These are phyloP conservation scores for Clunio marinus DNA, from an alignment of 2,888 invertebrate species.

Conservation along the genomic window DNA sequence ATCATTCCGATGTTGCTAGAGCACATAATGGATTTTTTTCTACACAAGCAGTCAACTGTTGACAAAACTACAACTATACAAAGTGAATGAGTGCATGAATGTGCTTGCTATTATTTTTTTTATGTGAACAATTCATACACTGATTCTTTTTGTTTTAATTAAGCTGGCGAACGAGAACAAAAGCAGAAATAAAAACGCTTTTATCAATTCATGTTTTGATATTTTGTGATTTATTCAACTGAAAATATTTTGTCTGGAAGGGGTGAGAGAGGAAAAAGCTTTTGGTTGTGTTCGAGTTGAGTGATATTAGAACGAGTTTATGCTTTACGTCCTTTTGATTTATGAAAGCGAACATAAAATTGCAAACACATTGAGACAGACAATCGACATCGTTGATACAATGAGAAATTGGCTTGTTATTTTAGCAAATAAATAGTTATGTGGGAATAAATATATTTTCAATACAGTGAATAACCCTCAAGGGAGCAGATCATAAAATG, in stretches of 20 bases:
- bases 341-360: slow-evolving; percentile 13
- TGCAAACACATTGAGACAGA: background rate
- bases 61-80: background rate
- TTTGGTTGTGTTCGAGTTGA: background rate
- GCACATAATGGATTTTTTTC: background rate
- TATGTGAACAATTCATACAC: background rate
- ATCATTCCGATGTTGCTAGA: background rate
- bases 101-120: slow-evolving; percentile 1
- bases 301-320: slow-evolving; percentile 30
- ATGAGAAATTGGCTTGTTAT: background rate
- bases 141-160: slow-evolving; percentile 22
- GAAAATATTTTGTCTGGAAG: background rate
- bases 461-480: background rate
- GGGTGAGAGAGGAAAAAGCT: background rate
- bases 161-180: slow-evolving; percentile 10
- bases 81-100: background rate
- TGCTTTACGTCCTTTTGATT: slow-evolving; percentile 35
- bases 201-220: slow-evolving; percentile 30
- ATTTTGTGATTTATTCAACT: slow-evolving; percentile 37
- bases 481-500: background rate
- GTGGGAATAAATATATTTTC: slow-evolving; percentile 4
- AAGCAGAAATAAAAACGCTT: slow-evolving; percentile 11
- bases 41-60: background rate
- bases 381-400: background rate
- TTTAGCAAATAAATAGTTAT: slow-evolving; percentile 15